Conservation (phyloP, 1,140 invertebrate species). For the Leptoteleia sp. region DNA sequence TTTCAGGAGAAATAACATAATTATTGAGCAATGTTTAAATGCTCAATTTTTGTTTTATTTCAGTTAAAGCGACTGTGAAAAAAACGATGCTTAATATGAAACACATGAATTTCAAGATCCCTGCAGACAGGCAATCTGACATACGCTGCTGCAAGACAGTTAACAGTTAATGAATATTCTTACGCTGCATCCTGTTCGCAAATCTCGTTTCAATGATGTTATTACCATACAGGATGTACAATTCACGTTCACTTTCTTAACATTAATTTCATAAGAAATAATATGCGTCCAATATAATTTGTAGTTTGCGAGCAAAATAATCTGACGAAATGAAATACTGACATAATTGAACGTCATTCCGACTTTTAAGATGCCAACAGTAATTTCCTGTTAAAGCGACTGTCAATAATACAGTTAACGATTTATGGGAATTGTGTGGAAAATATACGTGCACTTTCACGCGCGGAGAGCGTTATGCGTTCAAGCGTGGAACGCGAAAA, state of each 20-base stretch:
- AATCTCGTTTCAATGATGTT: slow-evolving; percentile 15
- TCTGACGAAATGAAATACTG: neutral
- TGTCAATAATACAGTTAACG: slow-evolving; percentile 19
- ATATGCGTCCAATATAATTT: neutral
- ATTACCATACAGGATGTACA: slow-evolving; percentile 15
- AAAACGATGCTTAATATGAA: too few relatives aligned
- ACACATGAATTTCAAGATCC: too few relatives aligned
- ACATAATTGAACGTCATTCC: neutral
- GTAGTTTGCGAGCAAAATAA: slow-evolving; percentile 5
- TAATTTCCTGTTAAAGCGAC: neutral
- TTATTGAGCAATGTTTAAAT: too few relatives aligned
- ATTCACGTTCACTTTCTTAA: slow-evolving; percentile 39
- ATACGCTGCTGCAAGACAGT: neutral
- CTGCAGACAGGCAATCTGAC: slow-evolving; percentile 11
- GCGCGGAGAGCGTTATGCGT: slow-evolving; percentile 57
- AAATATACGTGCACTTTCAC: slow-evolving; percentile 74
- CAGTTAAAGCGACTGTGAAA: too few relatives aligned
- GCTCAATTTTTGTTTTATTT: too few relatives aligned
- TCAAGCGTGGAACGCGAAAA: slow-evolving; percentile 75
- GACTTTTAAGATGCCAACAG: neutral
- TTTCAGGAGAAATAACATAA: too few relatives aligned
- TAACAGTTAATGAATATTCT: neutral
- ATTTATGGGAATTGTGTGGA: slow-evolving; percentile 46
- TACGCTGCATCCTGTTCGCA: slow-evolving; percentile 18
- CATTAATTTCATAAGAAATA: slow-evolving; percentile 38